Percentiles rank a stretch among this genome's conserved stretches.
Evolutionary conservation across 1,140 invertebrate genomes (phyloP).

Genomic region (Drosophila quadrilineata): DNA sequence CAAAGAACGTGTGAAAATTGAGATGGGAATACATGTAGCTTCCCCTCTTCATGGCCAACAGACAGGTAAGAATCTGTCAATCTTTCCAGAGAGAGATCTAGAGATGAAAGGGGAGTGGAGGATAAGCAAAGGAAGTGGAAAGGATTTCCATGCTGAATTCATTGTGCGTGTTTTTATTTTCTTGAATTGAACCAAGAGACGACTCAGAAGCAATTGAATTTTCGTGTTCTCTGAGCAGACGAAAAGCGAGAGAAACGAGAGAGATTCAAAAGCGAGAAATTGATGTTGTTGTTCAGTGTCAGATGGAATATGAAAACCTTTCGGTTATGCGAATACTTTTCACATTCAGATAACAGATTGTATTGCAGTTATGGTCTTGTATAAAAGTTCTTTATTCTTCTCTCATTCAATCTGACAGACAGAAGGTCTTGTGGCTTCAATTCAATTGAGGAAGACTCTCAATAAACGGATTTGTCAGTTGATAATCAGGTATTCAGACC

Average conservation of each 20-base stretch:
- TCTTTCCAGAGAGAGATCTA: background rate
- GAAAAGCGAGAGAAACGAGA: background rate
- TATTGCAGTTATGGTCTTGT: constrained; percentile 29
- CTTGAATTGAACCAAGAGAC: background rate
- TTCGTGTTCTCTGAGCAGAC: background rate
- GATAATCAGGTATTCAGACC: constrained; percentile 1
- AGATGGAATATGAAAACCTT: constrained; percentile 38
- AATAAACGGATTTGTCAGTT: constrained; percentile 27
- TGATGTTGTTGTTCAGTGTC: constrained; percentile 58
- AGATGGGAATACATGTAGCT: background rate
- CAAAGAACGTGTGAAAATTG: background rate
- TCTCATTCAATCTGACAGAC: constrained; percentile 6
- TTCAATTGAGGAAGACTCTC: constrained; percentile 1
- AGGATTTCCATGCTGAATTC: constrained; percentile 49
- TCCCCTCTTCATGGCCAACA: background rate
- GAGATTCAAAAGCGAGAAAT: constrained; percentile 25
- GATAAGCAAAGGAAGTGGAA: constrained; percentile 4
- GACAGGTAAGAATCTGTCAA: constrained; percentile 17
- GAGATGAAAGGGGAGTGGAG: background rate
- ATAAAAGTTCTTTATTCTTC: background rate
- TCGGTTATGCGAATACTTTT: constrained; percentile 9
- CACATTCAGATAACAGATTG: constrained; percentile 21
- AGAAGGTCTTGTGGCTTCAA: constrained; percentile 5
- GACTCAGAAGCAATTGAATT: constrained; percentile 26
- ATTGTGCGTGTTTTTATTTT: background rate